These are phyloP conservation scores for Meleagris gallopavo DNA, from an alignment of 2,113 vertebrate species.

Conservation along the genomic window DNA sequence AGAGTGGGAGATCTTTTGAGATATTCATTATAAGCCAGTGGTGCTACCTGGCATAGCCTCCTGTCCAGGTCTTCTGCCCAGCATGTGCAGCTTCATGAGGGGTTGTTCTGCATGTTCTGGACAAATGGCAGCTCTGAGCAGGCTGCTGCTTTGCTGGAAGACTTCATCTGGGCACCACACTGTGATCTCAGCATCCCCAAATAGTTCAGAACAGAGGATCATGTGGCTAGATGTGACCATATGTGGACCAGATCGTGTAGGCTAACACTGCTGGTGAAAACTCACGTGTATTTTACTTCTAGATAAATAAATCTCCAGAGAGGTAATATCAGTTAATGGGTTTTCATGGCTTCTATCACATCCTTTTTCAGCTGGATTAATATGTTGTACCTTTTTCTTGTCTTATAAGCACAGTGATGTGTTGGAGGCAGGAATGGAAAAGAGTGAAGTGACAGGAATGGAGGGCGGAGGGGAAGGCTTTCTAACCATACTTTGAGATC, in stretches of 20 bases:
- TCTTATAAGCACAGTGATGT: neutral
- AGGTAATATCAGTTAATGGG: neutral
- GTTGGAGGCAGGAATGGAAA: neutral
- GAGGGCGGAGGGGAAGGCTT: neutral
- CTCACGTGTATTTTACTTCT: neutral
- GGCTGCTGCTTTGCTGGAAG: neutral
- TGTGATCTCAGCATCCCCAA: neutral
- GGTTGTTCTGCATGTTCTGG: neutral
- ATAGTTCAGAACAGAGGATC: neutral
- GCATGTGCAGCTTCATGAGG: fast-evolving
- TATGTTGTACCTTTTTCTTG: neutral
- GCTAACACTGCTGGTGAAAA: neutral
- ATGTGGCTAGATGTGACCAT: neutral
- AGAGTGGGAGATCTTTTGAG: neutral
- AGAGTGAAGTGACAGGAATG: neutral
- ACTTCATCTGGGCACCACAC: neutral
- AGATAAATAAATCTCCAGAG: neutral
- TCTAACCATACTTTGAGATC: neutral
- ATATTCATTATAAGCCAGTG: neutral
- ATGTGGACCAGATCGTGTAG: neutral
- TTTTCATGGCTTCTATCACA: neutral
- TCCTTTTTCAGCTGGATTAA: neutral
- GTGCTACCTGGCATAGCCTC: neutral
- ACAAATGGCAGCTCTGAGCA: neutral
- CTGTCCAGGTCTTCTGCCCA: neutral